Base-by-base conservation (phyloP, 1,140 invertebrate species). In the Plutomurus gul region DNA sequence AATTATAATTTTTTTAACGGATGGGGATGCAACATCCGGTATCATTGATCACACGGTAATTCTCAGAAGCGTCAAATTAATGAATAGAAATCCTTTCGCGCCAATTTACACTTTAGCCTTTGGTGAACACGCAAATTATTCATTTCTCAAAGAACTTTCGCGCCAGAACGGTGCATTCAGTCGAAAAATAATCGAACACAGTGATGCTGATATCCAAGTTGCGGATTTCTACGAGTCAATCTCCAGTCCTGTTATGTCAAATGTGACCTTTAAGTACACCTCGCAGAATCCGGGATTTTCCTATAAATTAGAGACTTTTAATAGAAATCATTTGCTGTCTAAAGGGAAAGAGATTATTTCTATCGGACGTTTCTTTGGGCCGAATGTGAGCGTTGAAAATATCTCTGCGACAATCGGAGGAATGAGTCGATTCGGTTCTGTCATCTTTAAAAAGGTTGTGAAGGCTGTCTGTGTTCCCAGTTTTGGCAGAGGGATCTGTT, bases 1-100 rank as follows among this genome's bases (percentile, higher is more conserved):
- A 0, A 88, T 92, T 70, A 90, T 94, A 11, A 88, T 94, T 33
- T 94, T 94, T 86, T 85, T 94, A 43, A 94, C 92, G 0, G 92
- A 93, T 85, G 92, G 92, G 37, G 88, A 92, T 78, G 88, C 92
- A 3, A 93, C 91, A 4, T 86, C 89, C 0, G 92, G 91, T 7
- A 87, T 88, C 80, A 89, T 87, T 2, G 85, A 88, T 56, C 85
- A 88, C 0, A 84, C 86, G 0, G 86, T 86, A 60, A 92, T 93
- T 46, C 11, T 75, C 4, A 16, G 18, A 25, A 74, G 16, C 20
- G 36, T 77, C 4, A 47, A 49, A 18, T 16, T 6, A 36, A 10
- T 39, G 4, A 81, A 81, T 37, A 27, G 8, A 20, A 16, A 37
- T 33, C 39, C 39, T 13, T 46, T 40, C 27, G 47, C 78, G 1